Percentiles rank a stretch among this genome's conserved stretches.
Evolutionary conservation across 2,113 vertebrate genomes (phyloP).

Genomic region (Pluvialis apricaria): DNA sequence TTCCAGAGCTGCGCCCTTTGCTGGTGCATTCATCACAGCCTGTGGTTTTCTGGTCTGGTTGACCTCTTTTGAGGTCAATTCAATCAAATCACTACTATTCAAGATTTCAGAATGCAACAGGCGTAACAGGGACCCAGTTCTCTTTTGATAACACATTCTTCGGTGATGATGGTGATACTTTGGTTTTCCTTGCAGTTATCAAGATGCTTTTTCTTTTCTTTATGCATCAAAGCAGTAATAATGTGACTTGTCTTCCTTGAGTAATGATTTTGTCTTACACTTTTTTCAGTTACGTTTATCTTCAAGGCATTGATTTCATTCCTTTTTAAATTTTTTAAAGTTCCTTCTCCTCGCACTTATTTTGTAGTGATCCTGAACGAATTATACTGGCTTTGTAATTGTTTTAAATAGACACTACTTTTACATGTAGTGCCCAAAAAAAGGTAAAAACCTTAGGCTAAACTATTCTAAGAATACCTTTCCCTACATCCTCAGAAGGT

Average conservation of each 20-base stretch:
- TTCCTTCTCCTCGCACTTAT: neutral
- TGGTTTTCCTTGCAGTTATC: slow-evolving; percentile 2
- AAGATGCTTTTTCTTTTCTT: slow-evolving; percentile 31
- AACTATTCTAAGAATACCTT: neutral
- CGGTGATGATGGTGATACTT: neutral
- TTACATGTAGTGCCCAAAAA: neutral
- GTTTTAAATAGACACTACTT: neutral
- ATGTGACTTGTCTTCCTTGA: slow-evolving; percentile 30
- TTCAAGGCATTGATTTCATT: slow-evolving; percentile 19
- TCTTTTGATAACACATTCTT: slow-evolving; percentile 28
- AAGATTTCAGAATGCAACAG: neutral
- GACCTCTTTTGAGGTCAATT: neutral
- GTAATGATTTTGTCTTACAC: slow-evolving; percentile 31
- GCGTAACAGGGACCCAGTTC: neutral
- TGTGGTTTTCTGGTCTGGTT: neutral
- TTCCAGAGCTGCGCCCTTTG: neutral
- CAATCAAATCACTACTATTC: neutral
- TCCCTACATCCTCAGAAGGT: neutral
- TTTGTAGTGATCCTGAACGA: neutral
- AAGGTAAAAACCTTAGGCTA: neutral
- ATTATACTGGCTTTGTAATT: slow-evolving; percentile 8
- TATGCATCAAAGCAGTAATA: slow-evolving; percentile 14
- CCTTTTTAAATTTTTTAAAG: neutral
- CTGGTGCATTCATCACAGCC: neutral
- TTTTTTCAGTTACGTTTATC: slow-evolving; percentile 20